A percentile compares a stretch with the other conserved stretches of the same genome.
These are phyloP conservation scores for Abrostola tripartita DNA, from an alignment of 2,888 invertebrate species.

Conservation along the genomic window DNA sequence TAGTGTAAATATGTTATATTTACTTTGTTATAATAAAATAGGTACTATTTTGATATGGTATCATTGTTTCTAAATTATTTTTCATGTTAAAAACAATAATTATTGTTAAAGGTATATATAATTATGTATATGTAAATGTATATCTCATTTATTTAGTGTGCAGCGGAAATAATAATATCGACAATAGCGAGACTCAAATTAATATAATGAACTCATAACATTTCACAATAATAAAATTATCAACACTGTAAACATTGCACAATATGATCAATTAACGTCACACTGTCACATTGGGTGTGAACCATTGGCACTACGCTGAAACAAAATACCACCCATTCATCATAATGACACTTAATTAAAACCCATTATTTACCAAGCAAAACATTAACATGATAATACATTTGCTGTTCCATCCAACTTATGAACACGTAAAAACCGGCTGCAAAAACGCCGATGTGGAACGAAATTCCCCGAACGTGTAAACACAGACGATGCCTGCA, in stretches of 20 bases:
- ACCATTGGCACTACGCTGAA: not conserved
- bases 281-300: not conserved
- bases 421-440: slow-evolving; percentile 19
- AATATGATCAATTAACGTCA: not conserved
- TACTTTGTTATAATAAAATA: no score
- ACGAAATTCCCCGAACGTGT: slow-evolving; percentile 18
- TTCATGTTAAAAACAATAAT: no score
- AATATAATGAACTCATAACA: not conserved
- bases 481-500: slow-evolving; percentile 32
- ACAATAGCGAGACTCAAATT: no score
- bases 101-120: no score
- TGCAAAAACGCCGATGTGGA: slow-evolving; percentile 21
- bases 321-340: slow-evolving; percentile 15
- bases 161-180: no score
- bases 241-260: not conserved
- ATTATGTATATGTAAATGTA: no score
- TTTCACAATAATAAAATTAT: not conserved
- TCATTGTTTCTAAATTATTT: no score
- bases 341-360: slow-evolving; percentile 31
- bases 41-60: no score
- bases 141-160: no score
- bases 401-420: slow-evolving; percentile 27
- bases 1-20: no score
- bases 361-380: slow-evolving; percentile 15
- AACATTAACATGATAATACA: slow-evolving; percentile 28